These are phyloP conservation scores for Scarus forsteni DNA, from an alignment of 2,797 vertebrate genomes.

Conservation along the genomic window DNA sequence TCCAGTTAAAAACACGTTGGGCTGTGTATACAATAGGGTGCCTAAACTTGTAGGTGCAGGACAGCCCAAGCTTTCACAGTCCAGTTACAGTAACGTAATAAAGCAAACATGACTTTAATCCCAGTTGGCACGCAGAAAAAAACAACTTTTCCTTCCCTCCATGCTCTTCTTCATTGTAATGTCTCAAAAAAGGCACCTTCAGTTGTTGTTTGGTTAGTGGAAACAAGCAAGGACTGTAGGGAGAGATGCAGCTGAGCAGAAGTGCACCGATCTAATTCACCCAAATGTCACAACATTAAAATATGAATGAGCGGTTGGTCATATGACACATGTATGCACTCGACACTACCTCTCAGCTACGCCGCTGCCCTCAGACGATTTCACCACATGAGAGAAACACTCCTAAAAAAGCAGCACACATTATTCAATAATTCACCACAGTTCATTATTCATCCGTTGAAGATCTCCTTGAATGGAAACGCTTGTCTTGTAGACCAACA, in stretches of 20 bases:
- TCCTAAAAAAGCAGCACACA: conserved; percentile 68
- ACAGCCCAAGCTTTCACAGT: no score
- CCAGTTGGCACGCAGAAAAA: no score
- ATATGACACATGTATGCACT: conserved; percentile 42
- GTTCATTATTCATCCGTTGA: conserved; percentile 73
- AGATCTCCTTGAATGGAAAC: conserved; percentile 58
- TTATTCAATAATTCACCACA: conserved; percentile 75
- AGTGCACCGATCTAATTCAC: conserved; percentile 15
- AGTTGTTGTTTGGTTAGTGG: background rate
- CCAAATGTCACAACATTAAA: conserved; percentile 49
- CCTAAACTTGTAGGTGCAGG: no score
- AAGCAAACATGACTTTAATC: no score
- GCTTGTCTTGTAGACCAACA: conserved; percentile 32
- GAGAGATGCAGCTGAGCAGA: background rate
- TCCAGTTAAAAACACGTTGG: no score
- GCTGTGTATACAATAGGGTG: no score
- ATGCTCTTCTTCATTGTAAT: no score
- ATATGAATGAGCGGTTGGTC: conserved; percentile 47
- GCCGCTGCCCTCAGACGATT: conserved; percentile 44
- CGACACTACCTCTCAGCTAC: conserved; percentile 3
- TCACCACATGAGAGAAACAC: conserved; percentile 37
- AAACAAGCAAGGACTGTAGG: background rate
- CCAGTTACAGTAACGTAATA: no score
- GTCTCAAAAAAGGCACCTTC: no score
- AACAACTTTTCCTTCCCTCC: no score